phyloP scores from a whole-genome alignment of 1,140 invertebrate genomes.

The Oscheius sp. region DNA sequence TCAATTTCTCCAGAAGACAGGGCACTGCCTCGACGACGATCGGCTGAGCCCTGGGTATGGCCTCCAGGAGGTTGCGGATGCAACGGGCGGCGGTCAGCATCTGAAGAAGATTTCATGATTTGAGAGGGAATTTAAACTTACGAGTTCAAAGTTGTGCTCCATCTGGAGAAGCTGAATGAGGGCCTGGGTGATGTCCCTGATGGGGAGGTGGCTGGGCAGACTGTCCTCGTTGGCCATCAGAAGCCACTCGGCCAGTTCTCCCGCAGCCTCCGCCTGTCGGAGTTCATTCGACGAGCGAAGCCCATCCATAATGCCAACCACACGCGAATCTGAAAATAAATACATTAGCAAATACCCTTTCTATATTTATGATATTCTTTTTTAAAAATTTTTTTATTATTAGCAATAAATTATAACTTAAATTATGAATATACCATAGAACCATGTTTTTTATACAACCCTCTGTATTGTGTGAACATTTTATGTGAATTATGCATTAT shows the following conservation, averaged over 20 bases:
- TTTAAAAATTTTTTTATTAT: too few relatives aligned
- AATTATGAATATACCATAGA: too few relatives aligned
- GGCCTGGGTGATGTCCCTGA: conserved; percentile 89
- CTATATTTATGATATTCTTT: too few relatives aligned
- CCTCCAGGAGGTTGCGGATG: conserved; percentile 98
- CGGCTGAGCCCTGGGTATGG: conserved; percentile 87
- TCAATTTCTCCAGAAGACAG: conserved; percentile 67
- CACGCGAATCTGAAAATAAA: conserved; percentile 19
- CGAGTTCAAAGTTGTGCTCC: conserved; percentile 94
- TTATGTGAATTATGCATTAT: too few relatives aligned
- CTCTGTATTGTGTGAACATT: too few relatives aligned
- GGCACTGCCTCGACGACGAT: conserved; percentile 95
- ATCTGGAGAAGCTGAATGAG: conserved; percentile 67
- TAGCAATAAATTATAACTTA: too few relatives aligned
- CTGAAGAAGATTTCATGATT: conserved; percentile 63
- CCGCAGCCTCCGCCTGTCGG: conserved; percentile 84
- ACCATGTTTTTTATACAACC: too few relatives aligned
- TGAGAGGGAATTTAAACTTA: conserved; percentile 61
- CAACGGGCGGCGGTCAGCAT: conserved; percentile 99
- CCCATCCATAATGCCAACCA: conserved; percentile 72
- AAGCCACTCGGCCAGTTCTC: conserved; percentile 93
- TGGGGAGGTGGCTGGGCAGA: conserved; percentile 74
- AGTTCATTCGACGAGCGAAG: conserved; percentile 90
- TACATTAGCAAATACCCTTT: neutral
- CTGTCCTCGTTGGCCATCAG: conserved; percentile 99